These are phyloP conservation scores for Heliconius melpomene DNA, from an alignment of 1,140 invertebrate genomes.

Conservation along the genomic window DNA sequence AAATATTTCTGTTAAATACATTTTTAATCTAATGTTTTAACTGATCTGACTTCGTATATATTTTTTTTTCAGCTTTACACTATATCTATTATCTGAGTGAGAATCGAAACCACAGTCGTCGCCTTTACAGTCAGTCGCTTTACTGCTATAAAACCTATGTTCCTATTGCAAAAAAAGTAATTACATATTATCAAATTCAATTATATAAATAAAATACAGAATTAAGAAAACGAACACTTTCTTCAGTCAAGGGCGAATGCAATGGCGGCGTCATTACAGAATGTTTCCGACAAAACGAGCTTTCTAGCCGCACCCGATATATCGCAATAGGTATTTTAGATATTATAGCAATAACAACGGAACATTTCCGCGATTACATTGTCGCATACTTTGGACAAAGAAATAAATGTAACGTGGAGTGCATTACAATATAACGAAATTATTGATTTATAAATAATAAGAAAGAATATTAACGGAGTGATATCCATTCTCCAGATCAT, in stretches of 20 bases:
- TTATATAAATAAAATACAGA: neutral
- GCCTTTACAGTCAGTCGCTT: too few relatives aligned
- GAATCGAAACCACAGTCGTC: too few relatives aligned
- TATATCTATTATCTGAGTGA: too few relatives aligned
- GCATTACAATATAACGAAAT: neutral
- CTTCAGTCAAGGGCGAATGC: slow-evolving; percentile 26
- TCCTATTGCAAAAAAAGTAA: neutral
- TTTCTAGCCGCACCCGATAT: slow-evolving; percentile 28
- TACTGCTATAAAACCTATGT: too few relatives aligned
- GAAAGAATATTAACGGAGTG: neutral
- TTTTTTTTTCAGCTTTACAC: too few relatives aligned
- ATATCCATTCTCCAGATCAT: neutral
- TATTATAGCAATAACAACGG: slow-evolving; percentile 30
- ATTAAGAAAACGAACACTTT: slow-evolving; percentile 21
- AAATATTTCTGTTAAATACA: neutral
- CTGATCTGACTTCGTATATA: neutral
- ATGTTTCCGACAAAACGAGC: slow-evolving; percentile 21
- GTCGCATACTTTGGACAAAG: slow-evolving; percentile 21
- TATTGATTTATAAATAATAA: neutral
- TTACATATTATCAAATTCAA: neutral
- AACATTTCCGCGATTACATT: slow-evolving; percentile 33
- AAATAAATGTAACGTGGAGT: neutral
- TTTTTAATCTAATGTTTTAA: neutral
- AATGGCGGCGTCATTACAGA: neutral
- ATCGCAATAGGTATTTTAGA: slow-evolving; percentile 28